Conservation (phyloP, 2,888 invertebrate species). For the Hoplodrina blanda region DNA sequence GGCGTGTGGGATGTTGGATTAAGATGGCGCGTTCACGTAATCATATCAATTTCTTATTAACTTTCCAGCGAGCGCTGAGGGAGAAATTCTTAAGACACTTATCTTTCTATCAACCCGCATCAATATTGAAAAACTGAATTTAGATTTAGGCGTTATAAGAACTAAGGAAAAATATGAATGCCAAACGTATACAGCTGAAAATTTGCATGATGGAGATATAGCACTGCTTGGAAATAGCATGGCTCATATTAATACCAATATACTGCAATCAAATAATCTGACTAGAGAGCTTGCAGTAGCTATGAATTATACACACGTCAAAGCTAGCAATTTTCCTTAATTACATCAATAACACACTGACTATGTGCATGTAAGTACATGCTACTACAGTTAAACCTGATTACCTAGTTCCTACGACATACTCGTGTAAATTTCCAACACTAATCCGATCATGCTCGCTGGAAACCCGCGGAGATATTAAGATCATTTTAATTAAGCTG, state of each 20-base stretch:
- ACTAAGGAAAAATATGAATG: too few species aligned
- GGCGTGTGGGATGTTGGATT: conserved; percentile 16
- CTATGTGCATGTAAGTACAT: conserved; percentile 12
- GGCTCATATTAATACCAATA: neutral
- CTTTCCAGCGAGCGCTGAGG: conserved; percentile 23
- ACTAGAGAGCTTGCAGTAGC: neutral
- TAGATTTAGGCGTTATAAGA: neutral
- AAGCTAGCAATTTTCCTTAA: conserved; percentile 4
- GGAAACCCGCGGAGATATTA: conserved; percentile 17
- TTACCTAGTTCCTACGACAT: conserved; percentile 14
- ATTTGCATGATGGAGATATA: neutral
- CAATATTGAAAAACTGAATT: conserved; percentile 14
- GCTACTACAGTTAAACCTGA: neutral
- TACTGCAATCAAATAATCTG: conserved; percentile 15
- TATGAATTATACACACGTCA: neutral
- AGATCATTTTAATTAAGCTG: conserved; percentile 37
- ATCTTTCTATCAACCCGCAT: conserved; percentile 26
- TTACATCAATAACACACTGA: conserved; percentile 5
- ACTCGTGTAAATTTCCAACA: conserved; percentile 20
- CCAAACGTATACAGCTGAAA: neutral
- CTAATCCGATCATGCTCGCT: conserved; percentile 29
- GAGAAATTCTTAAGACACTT: conserved; percentile 21
- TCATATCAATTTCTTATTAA: conserved; percentile 55
- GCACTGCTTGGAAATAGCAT: neutral
- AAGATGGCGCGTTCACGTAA: conserved; percentile 32